phyloP scores from a whole-genome alignment of 2,113 vertebrate genomes.

The Mellivora capensis region DNA sequence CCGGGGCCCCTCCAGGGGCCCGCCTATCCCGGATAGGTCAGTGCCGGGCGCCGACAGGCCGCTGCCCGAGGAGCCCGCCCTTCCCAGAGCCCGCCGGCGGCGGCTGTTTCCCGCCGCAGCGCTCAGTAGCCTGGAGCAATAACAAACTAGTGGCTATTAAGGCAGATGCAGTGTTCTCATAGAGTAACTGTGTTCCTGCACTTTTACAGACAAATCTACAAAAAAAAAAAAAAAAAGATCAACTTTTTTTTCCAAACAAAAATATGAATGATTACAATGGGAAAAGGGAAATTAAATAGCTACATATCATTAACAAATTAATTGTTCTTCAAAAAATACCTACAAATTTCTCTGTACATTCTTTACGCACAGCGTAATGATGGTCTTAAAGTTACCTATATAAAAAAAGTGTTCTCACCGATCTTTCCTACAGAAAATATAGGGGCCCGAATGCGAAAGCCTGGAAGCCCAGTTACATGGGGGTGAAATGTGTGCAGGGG shows the following conservation, averaged over 20 bases:
- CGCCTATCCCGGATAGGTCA: slow-evolving; percentile 85
- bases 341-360: slow-evolving; percentile 99
- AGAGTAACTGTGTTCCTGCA: slow-evolving; percentile 98
- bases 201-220: slow-evolving; percentile 91
- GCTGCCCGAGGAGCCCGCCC: slow-evolving; percentile 75
- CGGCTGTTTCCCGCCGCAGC: slow-evolving; percentile 80
- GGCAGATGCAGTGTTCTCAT: slow-evolving; percentile 91
- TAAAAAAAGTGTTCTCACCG: slow-evolving; percentile 92
- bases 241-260: slow-evolving; percentile 96
- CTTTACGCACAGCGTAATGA: slow-evolving; percentile 99
- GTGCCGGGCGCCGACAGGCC: slow-evolving; percentile 65
- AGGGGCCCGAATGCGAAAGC: slow-evolving; percentile 91
- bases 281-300: slow-evolving; percentile 99
- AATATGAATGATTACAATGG: slow-evolving; percentile 95
- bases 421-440: slow-evolving; percentile 93
- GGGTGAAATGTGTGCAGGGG: slow-evolving; percentile 85
- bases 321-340: slow-evolving; percentile 99
- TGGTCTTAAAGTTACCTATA: slow-evolving; percentile 99
- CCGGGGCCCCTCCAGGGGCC: slow-evolving; percentile 61
- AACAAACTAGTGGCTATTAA: slow-evolving; percentile 93
- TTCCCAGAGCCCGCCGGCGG: slow-evolving; percentile 81
- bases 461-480: slow-evolving; percentile 85
- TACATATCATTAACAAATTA: slow-evolving; percentile 99
- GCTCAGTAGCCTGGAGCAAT: slow-evolving; percentile 89
- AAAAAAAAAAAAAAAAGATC: slow-evolving; percentile 92